Conservation (phyloP, 2,797 vertebrate species). For the Phrynocephalus forsythii region DNA sequence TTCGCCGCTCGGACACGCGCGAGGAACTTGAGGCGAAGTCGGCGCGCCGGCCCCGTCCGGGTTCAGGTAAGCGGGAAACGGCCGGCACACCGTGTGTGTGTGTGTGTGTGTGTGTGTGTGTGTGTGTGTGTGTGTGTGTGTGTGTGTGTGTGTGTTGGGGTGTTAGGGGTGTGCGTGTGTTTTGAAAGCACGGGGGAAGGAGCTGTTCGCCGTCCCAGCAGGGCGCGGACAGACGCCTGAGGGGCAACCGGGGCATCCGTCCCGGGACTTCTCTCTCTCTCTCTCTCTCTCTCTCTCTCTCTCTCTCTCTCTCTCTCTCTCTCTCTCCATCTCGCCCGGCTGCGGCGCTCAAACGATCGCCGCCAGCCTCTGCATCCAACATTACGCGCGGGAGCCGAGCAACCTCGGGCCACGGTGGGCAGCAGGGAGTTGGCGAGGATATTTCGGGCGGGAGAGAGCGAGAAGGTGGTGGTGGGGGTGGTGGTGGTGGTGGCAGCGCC, state of each 20-base stretch:
- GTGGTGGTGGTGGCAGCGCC: not conserved
- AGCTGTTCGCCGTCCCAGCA: not conserved
- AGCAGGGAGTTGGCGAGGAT: too few relatives aligned
- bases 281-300: too few relatives aligned
- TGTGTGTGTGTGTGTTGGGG: too few relatives aligned
- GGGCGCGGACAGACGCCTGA: too few relatives aligned
- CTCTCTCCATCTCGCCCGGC: not conserved
- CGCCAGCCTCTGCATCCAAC: too few relatives aligned
- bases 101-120: too few relatives aligned
- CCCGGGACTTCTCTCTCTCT: too few relatives aligned
- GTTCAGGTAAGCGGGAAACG: slow-evolving; percentile 29
- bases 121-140: too few relatives aligned
- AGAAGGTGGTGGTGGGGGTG: too few relatives aligned
- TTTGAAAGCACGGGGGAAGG: not conserved
- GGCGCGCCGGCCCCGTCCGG: not conserved
- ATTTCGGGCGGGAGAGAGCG: not conserved
- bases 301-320: too few relatives aligned
- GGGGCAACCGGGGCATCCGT: not conserved
- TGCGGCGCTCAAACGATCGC: not conserved
- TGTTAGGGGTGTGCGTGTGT: too few relatives aligned
- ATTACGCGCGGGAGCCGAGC: not conserved
- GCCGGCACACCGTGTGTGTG: too few relatives aligned
- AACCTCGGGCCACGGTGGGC: not conserved
- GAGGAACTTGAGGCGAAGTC: not conserved
- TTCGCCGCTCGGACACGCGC: not conserved